Evolutionary conservation across 2,888 invertebrate species (phyloP).

Genomic region (Hirtodrosophila histrioides): DNA sequence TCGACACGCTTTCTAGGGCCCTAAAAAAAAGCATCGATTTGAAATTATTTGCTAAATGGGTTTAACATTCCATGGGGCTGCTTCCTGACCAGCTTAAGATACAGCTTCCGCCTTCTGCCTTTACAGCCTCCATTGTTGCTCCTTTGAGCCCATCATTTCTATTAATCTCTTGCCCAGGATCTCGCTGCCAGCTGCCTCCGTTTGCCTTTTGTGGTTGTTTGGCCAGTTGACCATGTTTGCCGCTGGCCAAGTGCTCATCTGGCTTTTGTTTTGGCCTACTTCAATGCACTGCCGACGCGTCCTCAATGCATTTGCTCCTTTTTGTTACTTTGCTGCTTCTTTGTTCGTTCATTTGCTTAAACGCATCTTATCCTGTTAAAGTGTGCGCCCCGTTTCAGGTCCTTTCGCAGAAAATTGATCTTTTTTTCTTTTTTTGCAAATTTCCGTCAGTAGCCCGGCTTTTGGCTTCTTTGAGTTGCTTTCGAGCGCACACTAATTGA

Average conservation of each 20-base stretch:
- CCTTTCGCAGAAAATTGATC: slow-evolving; percentile 70
- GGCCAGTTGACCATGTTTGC: slow-evolving; percentile 69
- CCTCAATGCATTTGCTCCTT: slow-evolving; percentile 19
- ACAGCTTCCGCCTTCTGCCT: slow-evolving; percentile 48
- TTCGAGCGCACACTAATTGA: slow-evolving; percentile 59
- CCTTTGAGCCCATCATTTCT: slow-evolving; percentile 36
- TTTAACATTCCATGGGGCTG: slow-evolving; percentile 29
- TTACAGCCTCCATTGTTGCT: slow-evolving; percentile 34
- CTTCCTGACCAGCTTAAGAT: slow-evolving; percentile 42
- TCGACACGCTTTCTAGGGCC: slow-evolving; percentile 29
- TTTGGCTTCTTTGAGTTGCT: slow-evolving; percentile 25
- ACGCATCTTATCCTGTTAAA: slow-evolving; percentile 77
- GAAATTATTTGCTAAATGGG: slow-evolving; percentile 52
- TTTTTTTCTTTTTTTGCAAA: slow-evolving; percentile 67
- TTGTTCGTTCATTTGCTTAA: slow-evolving; percentile 74
- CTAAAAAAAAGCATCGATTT: slow-evolving; percentile 8
- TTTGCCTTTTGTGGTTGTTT: slow-evolving; percentile 73
- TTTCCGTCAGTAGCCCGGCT: slow-evolving; percentile 41
- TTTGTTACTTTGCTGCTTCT: slow-evolving; percentile 30
- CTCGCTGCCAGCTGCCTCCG: slow-evolving; percentile 56
- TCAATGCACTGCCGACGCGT: slow-evolving; percentile 61
- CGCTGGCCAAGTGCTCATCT: slow-evolving; percentile 46
- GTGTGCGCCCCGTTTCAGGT: slow-evolving; percentile 43
- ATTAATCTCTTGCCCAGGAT: slow-evolving; percentile 48
- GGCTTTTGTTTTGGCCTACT: slow-evolving; percentile 57